phyloP scores from a whole-genome alignment of 2,888 invertebrate genomes.

The Smittia sp. region DNA sequence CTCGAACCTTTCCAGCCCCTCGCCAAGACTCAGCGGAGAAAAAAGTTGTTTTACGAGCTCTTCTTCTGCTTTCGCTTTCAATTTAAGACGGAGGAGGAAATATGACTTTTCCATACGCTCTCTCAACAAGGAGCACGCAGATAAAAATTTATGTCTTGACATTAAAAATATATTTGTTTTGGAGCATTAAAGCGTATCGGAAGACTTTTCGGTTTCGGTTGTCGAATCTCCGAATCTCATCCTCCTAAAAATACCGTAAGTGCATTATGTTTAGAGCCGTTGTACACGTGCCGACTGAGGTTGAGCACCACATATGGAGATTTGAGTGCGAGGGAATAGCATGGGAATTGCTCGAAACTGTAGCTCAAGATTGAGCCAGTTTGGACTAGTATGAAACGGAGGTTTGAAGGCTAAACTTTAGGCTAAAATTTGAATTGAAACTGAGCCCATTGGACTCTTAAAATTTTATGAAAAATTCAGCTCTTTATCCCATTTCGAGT shows the following conservation, averaged over 20 bases:
- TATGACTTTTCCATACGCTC: constrained; percentile 18
- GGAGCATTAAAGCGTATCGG: neutral
- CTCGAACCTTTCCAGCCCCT: constrained; percentile 1
- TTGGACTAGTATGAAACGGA: too few relatives aligned
- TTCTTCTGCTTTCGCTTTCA: constrained; percentile 17
- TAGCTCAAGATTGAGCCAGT: too few relatives aligned
- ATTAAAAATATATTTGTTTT: constrained; percentile 20
- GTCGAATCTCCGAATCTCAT: neutral
- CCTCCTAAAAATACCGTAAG: neutral
- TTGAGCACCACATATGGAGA: neutral
- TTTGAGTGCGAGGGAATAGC: neutral
- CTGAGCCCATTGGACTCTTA: too few relatives aligned
- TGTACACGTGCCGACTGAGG: neutral
- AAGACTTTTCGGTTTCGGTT: neutral
- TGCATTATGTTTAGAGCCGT: neutral
- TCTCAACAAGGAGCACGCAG: neutral
- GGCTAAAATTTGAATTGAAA: too few relatives aligned
- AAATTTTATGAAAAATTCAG: too few relatives aligned
- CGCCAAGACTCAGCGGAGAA: neutral
- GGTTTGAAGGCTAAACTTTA: too few relatives aligned
- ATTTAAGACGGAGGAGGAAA: neutral
- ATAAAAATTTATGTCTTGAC: constrained; percentile 16
- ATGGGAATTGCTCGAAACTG: too few relatives aligned
- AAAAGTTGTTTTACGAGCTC: neutral
- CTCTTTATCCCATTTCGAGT: too few relatives aligned